phyloP scores from a whole-genome alignment of 2,797 vertebrate genomes.

The Falco biarmicus region DNA sequence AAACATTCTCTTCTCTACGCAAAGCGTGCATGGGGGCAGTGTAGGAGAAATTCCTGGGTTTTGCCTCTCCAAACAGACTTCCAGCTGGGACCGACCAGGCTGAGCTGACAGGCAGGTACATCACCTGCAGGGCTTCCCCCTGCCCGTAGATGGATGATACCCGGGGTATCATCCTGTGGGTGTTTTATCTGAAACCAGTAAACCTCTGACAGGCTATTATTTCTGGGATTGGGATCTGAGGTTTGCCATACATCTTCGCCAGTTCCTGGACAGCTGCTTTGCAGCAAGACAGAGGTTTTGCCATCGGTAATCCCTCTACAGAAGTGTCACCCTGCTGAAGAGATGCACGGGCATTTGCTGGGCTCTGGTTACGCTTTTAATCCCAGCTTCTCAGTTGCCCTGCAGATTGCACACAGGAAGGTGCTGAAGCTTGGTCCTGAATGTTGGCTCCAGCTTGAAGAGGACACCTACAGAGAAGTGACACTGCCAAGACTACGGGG shows the following conservation, averaged over 20 bases:
- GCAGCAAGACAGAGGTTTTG: background rate
- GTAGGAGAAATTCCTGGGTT: background rate
- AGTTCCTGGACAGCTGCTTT: background rate
- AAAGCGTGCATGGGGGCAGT: rapidly evolving
- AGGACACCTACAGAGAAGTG: background rate
- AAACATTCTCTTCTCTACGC: background rate
- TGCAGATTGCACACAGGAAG: background rate
- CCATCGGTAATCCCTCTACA: background rate
- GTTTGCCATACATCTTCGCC: background rate
- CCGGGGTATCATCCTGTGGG: background rate
- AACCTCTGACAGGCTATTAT: background rate
- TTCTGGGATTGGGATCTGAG: background rate
- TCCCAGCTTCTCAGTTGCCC: background rate
- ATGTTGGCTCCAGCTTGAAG: background rate
- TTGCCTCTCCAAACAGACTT: background rate
- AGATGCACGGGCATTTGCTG: background rate
- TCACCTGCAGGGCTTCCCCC: background rate
- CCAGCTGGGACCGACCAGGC: background rate
- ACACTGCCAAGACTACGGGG: background rate
- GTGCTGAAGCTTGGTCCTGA: rapidly evolving
- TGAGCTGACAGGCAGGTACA: background rate
- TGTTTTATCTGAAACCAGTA: background rate
- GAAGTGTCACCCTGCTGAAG: background rate
- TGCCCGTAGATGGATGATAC: background rate
- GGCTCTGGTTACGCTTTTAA: background rate